Base-by-base conservation (phyloP, 2,113 vertebrate species). In the Prunella fulvescens region DNA sequence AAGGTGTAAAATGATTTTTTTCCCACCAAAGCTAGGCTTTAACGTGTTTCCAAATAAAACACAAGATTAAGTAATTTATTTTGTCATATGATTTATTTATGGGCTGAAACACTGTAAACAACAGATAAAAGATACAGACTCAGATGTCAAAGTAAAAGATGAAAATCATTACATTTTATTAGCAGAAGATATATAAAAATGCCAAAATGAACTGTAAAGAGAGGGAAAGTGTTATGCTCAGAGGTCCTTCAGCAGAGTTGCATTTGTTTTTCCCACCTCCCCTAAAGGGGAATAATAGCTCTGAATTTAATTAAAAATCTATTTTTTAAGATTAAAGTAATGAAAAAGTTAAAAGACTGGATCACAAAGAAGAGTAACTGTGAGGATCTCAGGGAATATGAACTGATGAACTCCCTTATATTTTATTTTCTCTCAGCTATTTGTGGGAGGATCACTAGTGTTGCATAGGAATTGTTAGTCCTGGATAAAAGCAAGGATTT, bases 291-390 rank as follows among this genome's bases (percentile, higher is more conserved):
- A 98, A 97, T 97, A 96, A 97, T 95, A 96, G 90, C 86, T 87
- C 96, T 97, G 97, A 97, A 98, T 97, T 98, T 98, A 98, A 98
- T 98, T 98, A 98, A 97, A 98, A 98, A 96, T 93, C 93, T 97
- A 95, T 97, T 98, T 98, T 97, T 97, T 97, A 97, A 98, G 97
- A 98, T 98, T 98, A 97, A 97, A 98, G 94, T 97, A 79, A 97
- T 97, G 96, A 97, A 97, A 97, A 98, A 98, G 97, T 97, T 98
- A 97, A 98, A 98, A 98, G 97, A 97, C 97, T 96, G 67, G 88
- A 97, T 97, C 96, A 98, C 87, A 95, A 95, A 97, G 97, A 98
- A 97, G 97, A 98, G 95, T 97, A 96, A 97, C 96, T 98, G 94
- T 96, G 80, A 97, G 95, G 90, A 89, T 97, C 97, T 97, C 87